phyloP scores from a whole-genome alignment of 2,797 vertebrate species.

The Dermochelys coriacea region DNA sequence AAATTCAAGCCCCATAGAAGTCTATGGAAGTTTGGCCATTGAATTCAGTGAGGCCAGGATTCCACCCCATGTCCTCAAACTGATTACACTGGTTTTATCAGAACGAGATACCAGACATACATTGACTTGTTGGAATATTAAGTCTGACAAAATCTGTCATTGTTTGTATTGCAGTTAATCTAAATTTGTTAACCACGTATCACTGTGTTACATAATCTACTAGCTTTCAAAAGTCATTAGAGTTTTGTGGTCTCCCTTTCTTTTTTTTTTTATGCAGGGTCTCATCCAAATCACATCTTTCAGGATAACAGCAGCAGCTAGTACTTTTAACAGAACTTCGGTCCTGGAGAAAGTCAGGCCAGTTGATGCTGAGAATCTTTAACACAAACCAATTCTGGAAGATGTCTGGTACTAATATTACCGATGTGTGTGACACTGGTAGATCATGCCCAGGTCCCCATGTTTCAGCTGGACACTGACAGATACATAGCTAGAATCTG shows the following conservation, averaged over 20 bases:
- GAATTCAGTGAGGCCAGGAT: neutral
- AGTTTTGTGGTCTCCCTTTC: rapidly evolving
- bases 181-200: neutral
- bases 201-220: neutral
- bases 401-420: too few species aligned
- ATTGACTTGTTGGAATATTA: neutral
- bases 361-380: neutral
- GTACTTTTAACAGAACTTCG: constrained; percentile 13
- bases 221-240: neutral
- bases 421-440: too few species aligned
- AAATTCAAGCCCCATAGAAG: neutral
- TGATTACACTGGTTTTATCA: neutral
- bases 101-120: neutral
- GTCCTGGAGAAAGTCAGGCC: neutral
- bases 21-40: neutral
- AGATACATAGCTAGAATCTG: too few species aligned
- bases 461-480: too few species aligned
- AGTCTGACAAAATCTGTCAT: neutral
- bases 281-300: neutral
- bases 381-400: neutral
- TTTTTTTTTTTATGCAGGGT: neutral
- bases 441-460: too few species aligned
- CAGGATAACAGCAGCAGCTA: neutral
- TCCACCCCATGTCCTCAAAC: neutral
- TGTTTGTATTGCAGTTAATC: neutral